phyloP scores from a whole-genome alignment of 2,888 invertebrate genomes.

The Drosophila suboccidentalis region DNA sequence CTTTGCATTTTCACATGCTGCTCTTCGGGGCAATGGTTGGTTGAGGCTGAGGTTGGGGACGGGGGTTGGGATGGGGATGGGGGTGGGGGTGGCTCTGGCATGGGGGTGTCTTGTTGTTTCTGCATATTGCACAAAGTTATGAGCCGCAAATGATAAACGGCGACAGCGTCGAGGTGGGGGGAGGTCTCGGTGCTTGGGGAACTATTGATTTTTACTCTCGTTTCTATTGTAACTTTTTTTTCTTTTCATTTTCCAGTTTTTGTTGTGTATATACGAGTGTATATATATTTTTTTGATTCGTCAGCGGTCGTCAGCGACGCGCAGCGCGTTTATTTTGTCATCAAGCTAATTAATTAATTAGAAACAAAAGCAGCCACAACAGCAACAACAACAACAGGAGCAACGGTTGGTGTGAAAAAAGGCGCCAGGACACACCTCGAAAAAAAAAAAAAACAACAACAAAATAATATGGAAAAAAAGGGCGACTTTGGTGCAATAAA shows the following conservation, averaged over 20 bases:
- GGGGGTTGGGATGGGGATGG: not conserved
- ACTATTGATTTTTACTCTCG: constrained; percentile 66
- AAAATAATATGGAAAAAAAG: constrained; percentile 21
- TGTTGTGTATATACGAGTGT: constrained; percentile 6
- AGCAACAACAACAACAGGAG: constrained; percentile 14
- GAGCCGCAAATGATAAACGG: constrained; percentile 81
- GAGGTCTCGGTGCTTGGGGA: constrained; percentile 4
- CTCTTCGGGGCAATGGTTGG: constrained; percentile 1
- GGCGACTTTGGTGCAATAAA: constrained; percentile 68
- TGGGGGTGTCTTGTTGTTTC: constrained; percentile 45
- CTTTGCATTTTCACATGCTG: constrained; percentile 79
- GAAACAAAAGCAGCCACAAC: constrained; percentile 52
- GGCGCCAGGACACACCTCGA: constrained; percentile 67
- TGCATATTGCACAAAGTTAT: constrained; percentile 82
- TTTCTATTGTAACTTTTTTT: constrained; percentile 19
- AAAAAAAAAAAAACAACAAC: constrained; percentile 25
- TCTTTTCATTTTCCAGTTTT: constrained; percentile 15
- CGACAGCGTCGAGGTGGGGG: constrained; percentile 14
- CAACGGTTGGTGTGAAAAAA: constrained; percentile 64
- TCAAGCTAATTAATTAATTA: constrained; percentile 81
- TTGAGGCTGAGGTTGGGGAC: not conserved
- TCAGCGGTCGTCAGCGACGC: constrained; percentile 57
- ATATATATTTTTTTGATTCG: constrained; percentile 33
- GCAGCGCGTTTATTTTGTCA: constrained; percentile 76
- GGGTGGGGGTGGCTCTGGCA: not conserved